phyloP scores from a whole-genome alignment of 2,113 vertebrate species.

The Pterocles gutturalis region DNA sequence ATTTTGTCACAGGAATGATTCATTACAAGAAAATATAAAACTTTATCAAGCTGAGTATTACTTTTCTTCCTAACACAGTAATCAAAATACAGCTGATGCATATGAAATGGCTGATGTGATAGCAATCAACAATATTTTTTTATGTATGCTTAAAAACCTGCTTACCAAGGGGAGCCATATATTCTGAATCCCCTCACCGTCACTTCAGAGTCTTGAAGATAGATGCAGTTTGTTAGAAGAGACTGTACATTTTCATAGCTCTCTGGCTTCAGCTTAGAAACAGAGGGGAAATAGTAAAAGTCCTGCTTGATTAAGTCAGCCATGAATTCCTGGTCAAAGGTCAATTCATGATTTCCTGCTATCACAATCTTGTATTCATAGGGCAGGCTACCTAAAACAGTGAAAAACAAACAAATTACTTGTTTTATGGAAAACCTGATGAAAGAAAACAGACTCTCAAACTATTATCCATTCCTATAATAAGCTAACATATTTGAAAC shows the following conservation, averaged over 20 bases:
- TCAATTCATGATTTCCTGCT: constrained; percentile 96
- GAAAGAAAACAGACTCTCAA: not conserved
- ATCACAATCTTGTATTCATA: constrained; percentile 98
- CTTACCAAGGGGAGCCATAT: constrained; percentile 97
- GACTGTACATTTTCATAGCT: constrained; percentile 97
- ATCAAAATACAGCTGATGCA: not conserved
- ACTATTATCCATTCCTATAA: not conserved
- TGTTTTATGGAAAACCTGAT: not conserved
- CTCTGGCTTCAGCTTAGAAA: constrained; percentile 96
- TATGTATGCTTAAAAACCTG: constrained; percentile 57
- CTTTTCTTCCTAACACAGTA: constrained; percentile 5
- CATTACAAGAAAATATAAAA: not conserved
- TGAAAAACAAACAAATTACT: constrained; percentile 56
- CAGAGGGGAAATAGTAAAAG: constrained; percentile 97
- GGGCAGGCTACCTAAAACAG: constrained; percentile 88
- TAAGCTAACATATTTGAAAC: not conserved
- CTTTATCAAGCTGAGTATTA: not conserved
- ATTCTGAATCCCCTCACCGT: constrained; percentile 92
- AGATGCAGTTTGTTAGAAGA: constrained; percentile 97
- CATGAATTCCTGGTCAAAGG: constrained; percentile 99
- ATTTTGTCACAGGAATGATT: constrained; percentile 11
- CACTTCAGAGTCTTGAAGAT: constrained; percentile 96
- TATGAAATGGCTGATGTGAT: constrained; percentile 6
- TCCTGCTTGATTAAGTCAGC: constrained; percentile 98
- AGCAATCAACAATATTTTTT: constrained; percentile 25